Evolutionary conservation across 2,797 vertebrate species (phyloP).

Genomic region (Intellagama lesueurii): DNA sequence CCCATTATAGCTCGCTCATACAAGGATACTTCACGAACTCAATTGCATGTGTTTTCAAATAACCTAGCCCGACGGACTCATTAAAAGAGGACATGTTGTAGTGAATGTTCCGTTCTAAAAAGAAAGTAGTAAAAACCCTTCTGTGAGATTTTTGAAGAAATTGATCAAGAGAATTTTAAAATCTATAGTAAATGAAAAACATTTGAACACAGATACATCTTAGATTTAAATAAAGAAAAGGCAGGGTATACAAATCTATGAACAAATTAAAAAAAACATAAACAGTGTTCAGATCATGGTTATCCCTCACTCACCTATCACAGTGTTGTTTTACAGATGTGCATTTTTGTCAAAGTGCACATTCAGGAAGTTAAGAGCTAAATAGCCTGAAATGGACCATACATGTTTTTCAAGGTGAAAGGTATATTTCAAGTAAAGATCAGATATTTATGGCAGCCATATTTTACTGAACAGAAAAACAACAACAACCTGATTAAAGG

Average conservation of each 20-base stretch:
- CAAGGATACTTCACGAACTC: conserved; percentile 99
- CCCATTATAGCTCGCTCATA: background rate
- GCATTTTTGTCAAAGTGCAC: background rate
- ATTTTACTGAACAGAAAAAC: conserved; percentile 18
- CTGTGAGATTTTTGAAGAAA: conserved; percentile 44
- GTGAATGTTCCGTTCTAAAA: conserved; percentile 93
- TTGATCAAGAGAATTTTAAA: conserved; percentile 11
- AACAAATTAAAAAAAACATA: background rate
- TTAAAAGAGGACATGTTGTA: conserved; percentile 99
- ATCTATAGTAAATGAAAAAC: background rate
- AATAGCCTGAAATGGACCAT: fast-evolving
- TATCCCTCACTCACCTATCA: background rate
- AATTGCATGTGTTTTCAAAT: conserved; percentile 97
- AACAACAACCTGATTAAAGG: background rate
- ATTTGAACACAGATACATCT: background rate
- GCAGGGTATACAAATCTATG: background rate
- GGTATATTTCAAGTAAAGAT: conserved; percentile 28
- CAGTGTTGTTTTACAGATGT: background rate
- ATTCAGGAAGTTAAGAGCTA: conserved; percentile 7
- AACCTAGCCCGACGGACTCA: conserved; percentile 95
- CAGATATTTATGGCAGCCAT: background rate
- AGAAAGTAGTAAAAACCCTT: conserved; percentile 57
- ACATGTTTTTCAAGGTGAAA: background rate
- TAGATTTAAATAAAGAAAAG: background rate
- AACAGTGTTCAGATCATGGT: background rate